Evolutionary conservation across 2,888 invertebrate species (phyloP).

Genomic region (Oscheius sp.): DNA sequence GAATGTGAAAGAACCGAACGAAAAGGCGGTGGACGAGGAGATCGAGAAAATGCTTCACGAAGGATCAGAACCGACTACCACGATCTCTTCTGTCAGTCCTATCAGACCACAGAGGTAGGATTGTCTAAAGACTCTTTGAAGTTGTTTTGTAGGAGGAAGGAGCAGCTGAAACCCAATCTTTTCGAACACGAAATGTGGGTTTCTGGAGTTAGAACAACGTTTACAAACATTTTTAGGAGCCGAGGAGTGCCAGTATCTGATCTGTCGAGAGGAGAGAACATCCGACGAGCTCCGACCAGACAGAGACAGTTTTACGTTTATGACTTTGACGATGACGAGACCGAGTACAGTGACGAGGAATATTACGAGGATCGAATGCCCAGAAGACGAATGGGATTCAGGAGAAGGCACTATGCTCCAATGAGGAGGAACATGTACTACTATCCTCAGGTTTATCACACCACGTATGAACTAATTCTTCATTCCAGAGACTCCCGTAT

Average conservation of each 20-base stretch:
- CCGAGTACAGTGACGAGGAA: slow-evolving; percentile 3
- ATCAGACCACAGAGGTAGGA: background rate
- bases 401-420: background rate
- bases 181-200: slow-evolving; percentile 23
- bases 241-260: slow-evolving; percentile 25
- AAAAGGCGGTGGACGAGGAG: slow-evolving; percentile 8
- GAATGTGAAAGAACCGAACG: slow-evolving; percentile 1
- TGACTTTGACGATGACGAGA: slow-evolving; percentile 23
- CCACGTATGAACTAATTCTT: too few relatives aligned
- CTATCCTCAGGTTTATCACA: background rate
- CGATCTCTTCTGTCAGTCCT: background rate
- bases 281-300: background rate
- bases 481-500: slow-evolving; percentile 15
- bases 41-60: slow-evolving; percentile 29
- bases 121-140: background rate
- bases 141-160: background rate
- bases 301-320: slow-evolving; percentile 23
- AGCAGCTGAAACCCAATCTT: background rate
- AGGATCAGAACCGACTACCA: background rate
- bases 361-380: slow-evolving; percentile 9
- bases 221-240: background rate
- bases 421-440: slow-evolving; percentile 12
- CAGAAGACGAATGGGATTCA: background rate
- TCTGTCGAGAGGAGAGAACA: slow-evolving; percentile 10
- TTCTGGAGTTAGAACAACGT: background rate